These are phyloP conservation scores for Tachycineta bicolor DNA, from an alignment of 2,113 vertebrate genomes.

Conservation along the genomic window DNA sequence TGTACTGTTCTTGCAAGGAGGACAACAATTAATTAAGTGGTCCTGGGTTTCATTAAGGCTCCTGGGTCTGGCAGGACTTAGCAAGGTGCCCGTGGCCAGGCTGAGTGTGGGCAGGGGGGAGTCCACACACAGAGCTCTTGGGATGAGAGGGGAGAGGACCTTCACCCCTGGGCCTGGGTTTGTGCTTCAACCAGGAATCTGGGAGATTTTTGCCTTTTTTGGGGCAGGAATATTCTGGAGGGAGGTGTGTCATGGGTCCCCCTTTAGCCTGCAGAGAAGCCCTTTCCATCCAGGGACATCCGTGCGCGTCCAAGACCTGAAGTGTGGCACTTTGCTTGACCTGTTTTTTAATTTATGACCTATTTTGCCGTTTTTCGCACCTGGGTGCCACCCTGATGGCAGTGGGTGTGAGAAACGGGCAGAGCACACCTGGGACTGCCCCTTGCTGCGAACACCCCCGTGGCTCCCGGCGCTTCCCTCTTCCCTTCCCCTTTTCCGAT, in stretches of 20 bases:
- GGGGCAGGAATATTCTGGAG: background rate
- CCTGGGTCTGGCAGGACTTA: background rate
- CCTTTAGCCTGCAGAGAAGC: background rate
- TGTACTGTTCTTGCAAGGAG: background rate
- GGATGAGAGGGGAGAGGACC: background rate
- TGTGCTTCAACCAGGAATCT: background rate
- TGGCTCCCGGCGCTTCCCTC: background rate
- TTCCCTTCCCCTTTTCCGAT: background rate
- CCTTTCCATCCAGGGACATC: background rate
- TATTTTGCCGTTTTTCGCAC: background rate
- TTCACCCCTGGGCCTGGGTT: background rate
- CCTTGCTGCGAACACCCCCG: background rate
- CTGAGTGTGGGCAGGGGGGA: background rate
- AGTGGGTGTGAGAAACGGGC: background rate
- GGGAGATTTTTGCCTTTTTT: background rate
- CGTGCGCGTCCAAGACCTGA: fast-evolving
- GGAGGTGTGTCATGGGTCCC: background rate
- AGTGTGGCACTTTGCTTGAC: background rate
- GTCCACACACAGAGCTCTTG: background rate
- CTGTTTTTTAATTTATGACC: background rate
- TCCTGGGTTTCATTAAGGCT: background rate
- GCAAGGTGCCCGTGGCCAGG: background rate
- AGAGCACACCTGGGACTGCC: background rate
- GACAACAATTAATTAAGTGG: background rate
- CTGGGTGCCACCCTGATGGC: background rate